Evolutionary conservation across 2,113 vertebrate species (phyloP), one percentile per base, ranked within the genome.

Genomic region (Sardina pilchardus): DNA sequence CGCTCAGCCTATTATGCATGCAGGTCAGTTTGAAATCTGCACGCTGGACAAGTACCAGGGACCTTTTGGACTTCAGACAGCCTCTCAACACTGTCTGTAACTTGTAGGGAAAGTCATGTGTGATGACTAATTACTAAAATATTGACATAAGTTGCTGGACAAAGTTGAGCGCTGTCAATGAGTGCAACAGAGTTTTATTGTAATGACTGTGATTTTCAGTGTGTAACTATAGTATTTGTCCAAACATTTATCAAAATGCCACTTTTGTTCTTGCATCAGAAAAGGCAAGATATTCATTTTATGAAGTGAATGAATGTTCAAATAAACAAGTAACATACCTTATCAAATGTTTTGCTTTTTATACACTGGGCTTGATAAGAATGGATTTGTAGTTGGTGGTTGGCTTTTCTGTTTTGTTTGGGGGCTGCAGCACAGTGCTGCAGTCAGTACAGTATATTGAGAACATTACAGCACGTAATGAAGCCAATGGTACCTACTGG

Each of bases 1-100:
- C 1, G 71, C 71, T 82, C 82, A 86, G 44, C 63, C 90, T 88
- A 88, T 88, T 82, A 87, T 85, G 82, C 78, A 44, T 6, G 30
- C 71, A 78, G 71, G 71, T 78, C 71, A 34, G 34, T 16, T 19
- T 78, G 71, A 78, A 34, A 36, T 78, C 12, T 78, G 71, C 36
- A 34, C 12, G 67, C 30, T 75, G 67, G 67, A 75, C 30, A 36
- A 75, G 67, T 34, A 8, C 71, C 71, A 78, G 71, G 26, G 71
- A 78, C 71, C 71, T 36, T 78, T 78, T 78, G 71, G 71, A 78
- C 71, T 36, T 36, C 71, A 78, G 71, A 78, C 71, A 78, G 71
- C 71, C 34, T 78, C 71, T 78, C 71, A 78, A 36, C 71, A 78
- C 71, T 14, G 71, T 78, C 71, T 78, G 71, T 34, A 78, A 34